Conservation (phyloP, 92 coral and sea anemone genomes). For the Phenganax marumi region DNA sequence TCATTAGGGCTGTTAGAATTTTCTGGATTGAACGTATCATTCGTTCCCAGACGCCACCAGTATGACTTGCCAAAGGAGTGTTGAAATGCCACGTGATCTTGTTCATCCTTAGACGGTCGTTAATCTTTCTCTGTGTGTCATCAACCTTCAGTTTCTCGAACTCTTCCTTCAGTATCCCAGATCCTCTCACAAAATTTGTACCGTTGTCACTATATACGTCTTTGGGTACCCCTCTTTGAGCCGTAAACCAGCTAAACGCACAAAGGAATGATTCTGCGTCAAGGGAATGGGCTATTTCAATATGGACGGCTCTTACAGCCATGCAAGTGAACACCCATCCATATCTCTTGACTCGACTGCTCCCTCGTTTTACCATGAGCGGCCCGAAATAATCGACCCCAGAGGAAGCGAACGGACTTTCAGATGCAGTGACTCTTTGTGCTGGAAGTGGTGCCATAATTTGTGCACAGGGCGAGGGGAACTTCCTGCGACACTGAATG, state of each 20-base stretch:
- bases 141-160: neutral
- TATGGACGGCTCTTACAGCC: neutral
- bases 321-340: conserved; percentile 7
- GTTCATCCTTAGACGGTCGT: neutral
- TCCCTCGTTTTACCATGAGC: neutral
- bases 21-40: conserved; percentile 47
- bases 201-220: neutral
- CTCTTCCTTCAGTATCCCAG: neutral
- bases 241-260: neutral
- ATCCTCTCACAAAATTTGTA: neutral
- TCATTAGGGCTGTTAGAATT: conserved; percentile 21
- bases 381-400: neutral
- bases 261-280: conserved; percentile 6
- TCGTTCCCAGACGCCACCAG: conserved; percentile 54
- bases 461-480: conserved; percentile 17
- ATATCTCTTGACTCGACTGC: neutral
- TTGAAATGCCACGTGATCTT: neutral
- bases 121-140: neutral
- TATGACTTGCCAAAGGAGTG: conserved; percentile 49
- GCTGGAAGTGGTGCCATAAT: conserved; percentile 51
- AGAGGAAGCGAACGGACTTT: neutral
- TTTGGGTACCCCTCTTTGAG: neutral
- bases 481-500: conserved; percentile 39
- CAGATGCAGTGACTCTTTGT: conserved; percentile 10
- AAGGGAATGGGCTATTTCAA: neutral